Evolutionary conservation across 2,888 invertebrate species (phyloP).

Genomic region (Chouioia cunea): DNA sequence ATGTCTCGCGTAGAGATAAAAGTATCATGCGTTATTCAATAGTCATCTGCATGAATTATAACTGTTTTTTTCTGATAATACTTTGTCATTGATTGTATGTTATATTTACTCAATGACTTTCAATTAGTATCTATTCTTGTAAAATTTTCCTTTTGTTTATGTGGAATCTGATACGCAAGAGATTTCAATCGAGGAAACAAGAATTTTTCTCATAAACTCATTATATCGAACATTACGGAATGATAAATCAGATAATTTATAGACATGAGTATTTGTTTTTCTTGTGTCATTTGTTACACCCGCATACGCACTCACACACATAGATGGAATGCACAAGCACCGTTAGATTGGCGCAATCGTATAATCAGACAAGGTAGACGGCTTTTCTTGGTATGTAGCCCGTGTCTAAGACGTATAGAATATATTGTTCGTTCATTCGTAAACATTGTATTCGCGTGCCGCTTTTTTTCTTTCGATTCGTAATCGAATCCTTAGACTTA

Average conservation of each 20-base stretch:
- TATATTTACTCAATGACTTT: too few relatives aligned
- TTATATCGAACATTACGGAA: conserved; percentile 1
- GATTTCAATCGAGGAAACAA: too few relatives aligned
- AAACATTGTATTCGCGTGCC: background rate
- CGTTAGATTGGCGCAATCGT: background rate
- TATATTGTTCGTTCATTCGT: conserved; percentile 6
- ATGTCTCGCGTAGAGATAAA: too few relatives aligned
- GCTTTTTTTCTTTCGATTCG: background rate
- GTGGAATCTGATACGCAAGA: too few relatives aligned
- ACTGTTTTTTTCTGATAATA: too few relatives aligned
- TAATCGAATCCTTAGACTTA: background rate
- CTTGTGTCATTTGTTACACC: background rate
- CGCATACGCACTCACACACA: too few relatives aligned
- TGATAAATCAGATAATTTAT: conserved; percentile 8
- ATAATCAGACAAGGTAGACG: conserved; percentile 4
- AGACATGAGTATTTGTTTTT: background rate
- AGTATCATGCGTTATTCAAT: too few relatives aligned
- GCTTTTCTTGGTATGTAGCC: conserved; percentile 13
- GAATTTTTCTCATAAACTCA: background rate
- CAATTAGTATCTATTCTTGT: too few relatives aligned
- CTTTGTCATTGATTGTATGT: too few relatives aligned
- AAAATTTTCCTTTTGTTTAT: too few relatives aligned
- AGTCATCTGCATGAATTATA: too few relatives aligned
- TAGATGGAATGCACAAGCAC: conserved; percentile 11
- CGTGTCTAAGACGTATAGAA: too few relatives aligned